Evolutionary conservation across 2,888 invertebrate species (phyloP).

Genomic region (Allacma fusca): DNA sequence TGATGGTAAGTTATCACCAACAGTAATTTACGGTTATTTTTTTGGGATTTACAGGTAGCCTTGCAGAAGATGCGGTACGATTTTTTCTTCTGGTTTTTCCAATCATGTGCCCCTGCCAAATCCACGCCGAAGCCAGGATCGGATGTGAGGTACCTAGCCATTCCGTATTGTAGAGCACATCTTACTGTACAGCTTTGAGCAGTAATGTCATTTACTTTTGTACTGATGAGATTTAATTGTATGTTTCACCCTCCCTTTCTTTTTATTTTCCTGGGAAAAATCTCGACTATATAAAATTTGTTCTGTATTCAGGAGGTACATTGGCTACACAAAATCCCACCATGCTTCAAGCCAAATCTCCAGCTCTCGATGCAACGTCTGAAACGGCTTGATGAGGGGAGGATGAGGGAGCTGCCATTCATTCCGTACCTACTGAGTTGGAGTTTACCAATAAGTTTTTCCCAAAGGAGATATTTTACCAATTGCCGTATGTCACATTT

Average conservation of each 20-base stretch:
- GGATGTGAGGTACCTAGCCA: conserved; percentile 30
- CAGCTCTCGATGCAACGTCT: conserved; percentile 41
- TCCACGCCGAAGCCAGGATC: conserved; percentile 44
- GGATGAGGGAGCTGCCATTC: too few relatives aligned
- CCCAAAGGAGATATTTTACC: too few relatives aligned
- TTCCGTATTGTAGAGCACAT: too few relatives aligned
- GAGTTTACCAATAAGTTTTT: too few relatives aligned
- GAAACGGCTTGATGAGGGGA: neutral
- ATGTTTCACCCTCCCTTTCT: neutral
- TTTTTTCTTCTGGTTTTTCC: conserved; percentile 50
- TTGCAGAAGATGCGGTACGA: conserved; percentile 59
- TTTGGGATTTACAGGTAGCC: conserved; percentile 52
- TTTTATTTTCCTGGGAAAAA: neutral
- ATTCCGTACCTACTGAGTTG: too few relatives aligned
- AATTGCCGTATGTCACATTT: too few relatives aligned
- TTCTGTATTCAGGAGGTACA: conserved; percentile 8
- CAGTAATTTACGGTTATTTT: neutral
- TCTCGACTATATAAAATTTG: too few relatives aligned
- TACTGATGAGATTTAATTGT: neutral
- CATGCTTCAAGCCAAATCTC: conserved; percentile 60
- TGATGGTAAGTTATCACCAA: too few relatives aligned
- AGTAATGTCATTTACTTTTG: neutral
- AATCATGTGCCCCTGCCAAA: conserved; percentile 49
- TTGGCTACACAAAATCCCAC: conserved; percentile 53
- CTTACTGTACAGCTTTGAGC: too few relatives aligned